Conservation (phyloP, 2,888 invertebrate genomes). For the Chironomus riparius region DNA sequence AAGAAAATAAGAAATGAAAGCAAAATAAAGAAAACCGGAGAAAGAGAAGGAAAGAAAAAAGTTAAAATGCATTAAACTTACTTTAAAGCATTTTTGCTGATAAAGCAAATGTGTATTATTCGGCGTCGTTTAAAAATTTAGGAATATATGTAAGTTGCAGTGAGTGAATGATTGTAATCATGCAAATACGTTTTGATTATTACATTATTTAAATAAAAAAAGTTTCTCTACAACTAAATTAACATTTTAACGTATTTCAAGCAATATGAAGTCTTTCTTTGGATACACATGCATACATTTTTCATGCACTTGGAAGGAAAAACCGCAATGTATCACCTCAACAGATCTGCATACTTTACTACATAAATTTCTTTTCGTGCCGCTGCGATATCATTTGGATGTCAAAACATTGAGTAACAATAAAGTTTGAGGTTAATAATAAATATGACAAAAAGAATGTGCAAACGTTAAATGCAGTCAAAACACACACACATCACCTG, state of each 20-base stretch:
- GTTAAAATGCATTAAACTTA: neutral
- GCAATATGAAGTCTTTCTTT: neutral
- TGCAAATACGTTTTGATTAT: neutral
- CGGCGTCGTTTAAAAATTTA: neutral
- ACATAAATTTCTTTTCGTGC: neutral
- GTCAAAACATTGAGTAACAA: conserved; percentile 6
- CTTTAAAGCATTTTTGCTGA: conserved; percentile 1
- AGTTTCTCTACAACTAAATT: neutral
- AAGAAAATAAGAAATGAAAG: neutral
- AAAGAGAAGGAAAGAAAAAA: neutral
- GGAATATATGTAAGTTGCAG: neutral
- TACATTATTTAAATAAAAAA: neutral
- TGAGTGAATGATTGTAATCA: neutral
- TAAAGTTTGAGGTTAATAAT: conserved; percentile 16
- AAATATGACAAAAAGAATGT: neutral
- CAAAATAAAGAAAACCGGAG: neutral
- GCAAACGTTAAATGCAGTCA: neutral
- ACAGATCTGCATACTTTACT: neutral
- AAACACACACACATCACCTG: conserved; percentile 1
- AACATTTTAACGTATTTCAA: neutral
- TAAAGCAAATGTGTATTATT: neutral
- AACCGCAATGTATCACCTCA: neutral
- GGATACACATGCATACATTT: neutral
- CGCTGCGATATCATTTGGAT: conserved; percentile 6
- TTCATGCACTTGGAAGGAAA: neutral